A percentile compares a stretch with the other conserved stretches of the same genome.
phyloP scores from a whole-genome alignment of 2,797 vertebrate genomes.

The Sternarchorhynchus goeldii region DNA sequence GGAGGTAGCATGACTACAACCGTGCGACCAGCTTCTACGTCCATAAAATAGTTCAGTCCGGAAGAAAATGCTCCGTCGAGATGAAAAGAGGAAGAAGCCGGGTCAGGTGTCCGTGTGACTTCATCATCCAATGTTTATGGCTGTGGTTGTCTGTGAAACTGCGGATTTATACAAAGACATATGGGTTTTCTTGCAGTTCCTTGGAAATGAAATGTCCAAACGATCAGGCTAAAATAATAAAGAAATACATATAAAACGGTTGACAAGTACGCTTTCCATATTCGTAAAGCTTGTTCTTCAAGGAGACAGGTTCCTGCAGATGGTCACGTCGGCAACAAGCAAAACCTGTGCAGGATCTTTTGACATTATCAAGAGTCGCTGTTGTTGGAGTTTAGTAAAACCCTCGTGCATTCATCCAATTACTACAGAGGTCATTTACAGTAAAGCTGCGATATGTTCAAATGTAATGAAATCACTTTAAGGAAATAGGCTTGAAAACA shows the following conservation, averaged over 20 bases:
- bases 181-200: no score
- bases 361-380: neutral
- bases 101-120: constrained; percentile 61
- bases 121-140: constrained; percentile 59
- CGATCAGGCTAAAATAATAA: no score
- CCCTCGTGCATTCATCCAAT: no score
- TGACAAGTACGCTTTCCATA: no score
- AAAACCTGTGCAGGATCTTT: neutral
- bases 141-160: constrained; percentile 52
- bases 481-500: no score
- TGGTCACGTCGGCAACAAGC: neutral
- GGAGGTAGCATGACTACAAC: constrained; percentile 80
- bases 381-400: neutral
- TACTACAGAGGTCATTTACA: no score
- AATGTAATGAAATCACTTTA: no score
- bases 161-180: constrained; percentile 51
- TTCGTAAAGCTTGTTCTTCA: neutral
- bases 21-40: constrained; percentile 68
- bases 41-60: constrained; percentile 68
- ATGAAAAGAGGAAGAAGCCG: constrained; percentile 37
- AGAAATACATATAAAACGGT: no score
- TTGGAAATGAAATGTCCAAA: neutral
- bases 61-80: constrained; percentile 58
- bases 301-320: constrained; percentile 1
- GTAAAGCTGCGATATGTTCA: no score